Percentiles rank a stretch among this genome's conserved stretches.
Evolutionary conservation across 2,888 invertebrate species (phyloP).

Genomic region (Crematogaster levior): DNA sequence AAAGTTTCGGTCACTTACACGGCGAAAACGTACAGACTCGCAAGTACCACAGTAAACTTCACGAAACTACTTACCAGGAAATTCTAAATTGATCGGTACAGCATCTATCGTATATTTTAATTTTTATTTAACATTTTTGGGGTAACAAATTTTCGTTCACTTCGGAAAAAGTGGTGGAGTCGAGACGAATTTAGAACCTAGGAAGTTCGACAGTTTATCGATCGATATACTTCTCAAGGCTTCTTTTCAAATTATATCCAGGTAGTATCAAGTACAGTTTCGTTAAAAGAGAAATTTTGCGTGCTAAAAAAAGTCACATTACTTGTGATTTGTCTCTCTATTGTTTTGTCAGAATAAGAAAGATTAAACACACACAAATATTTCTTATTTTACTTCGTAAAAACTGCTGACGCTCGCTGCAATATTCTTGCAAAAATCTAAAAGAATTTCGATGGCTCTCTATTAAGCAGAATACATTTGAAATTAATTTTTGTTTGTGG

Average conservation of each 20-base stretch:
- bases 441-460: not conserved
- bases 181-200: constrained; percentile 29
- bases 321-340: not conserved
- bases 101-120: constrained; percentile 41
- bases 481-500: not conserved
- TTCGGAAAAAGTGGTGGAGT: not conserved
- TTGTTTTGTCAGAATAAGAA: not conserved
- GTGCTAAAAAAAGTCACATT: not conserved
- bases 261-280: constrained; percentile 21
- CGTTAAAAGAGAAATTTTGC: not conserved
- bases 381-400: not conserved
- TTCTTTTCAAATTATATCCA: not conserved
- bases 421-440: not conserved
- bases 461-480: not conserved
- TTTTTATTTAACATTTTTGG: constrained; percentile 31
- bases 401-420: not conserved
- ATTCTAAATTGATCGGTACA: constrained; percentile 26
- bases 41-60: constrained; percentile 16
- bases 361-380: not conserved
- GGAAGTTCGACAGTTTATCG: constrained; percentile 8
- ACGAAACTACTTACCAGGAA: constrained; percentile 11
- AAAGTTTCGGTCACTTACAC: constrained; percentile 42
- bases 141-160: constrained; percentile 23
- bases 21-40: constrained; percentile 9
- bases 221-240: not conserved